Evolutionary conservation across 2,797 vertebrate genomes (phyloP), one percentile per base, ranked within the genome.

Genomic region (Acanthis flammea): DNA sequence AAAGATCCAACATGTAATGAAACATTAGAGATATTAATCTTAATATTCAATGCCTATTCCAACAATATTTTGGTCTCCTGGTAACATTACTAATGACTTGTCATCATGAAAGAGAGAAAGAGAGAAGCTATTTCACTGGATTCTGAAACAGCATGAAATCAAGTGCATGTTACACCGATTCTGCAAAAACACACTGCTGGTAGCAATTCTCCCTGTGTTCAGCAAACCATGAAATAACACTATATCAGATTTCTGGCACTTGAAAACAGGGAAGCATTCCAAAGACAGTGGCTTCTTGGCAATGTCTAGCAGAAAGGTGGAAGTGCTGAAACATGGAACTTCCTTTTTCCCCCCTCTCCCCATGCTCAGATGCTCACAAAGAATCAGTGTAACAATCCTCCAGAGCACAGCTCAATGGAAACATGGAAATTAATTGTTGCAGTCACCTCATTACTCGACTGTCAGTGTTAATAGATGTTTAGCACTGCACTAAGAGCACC

Each of bases 341-440:
- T 80, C 35, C 50, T 44, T 93, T 65, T 14, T 61, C 61, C 3
- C 30, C 14, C 23, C 42, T 42, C 67, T 73, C 21, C 23, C 2
- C 0, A 4, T 23, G 35, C 44, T 74, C 8, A 2, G 25, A n/a
- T 51, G 31, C 33, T 68, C 72, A 42, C 62, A 86, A 83, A 89
- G 55, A 92, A 55, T 83, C 47, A 68, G 9, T 19, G 17, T 78
- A 94, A 89, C 30, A 91, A 58, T 78, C 80, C 88, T 91, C 48
- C 39, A 74, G 61, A 89, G 61, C 18, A 35, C 10, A 86, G 57
- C 83, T 91, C 87, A 88, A 55, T 66, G 65, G 68, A 93, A 95
- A 93, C n/a, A 22, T 14, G 27, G 66, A 95, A 95, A 97, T 83
- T 95, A 97, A 97, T 92, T 80, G 72, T 70, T 92, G 89, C 47